Conservation (phyloP, 2,113 vertebrate species). For the Ursus arctos region DNA sequence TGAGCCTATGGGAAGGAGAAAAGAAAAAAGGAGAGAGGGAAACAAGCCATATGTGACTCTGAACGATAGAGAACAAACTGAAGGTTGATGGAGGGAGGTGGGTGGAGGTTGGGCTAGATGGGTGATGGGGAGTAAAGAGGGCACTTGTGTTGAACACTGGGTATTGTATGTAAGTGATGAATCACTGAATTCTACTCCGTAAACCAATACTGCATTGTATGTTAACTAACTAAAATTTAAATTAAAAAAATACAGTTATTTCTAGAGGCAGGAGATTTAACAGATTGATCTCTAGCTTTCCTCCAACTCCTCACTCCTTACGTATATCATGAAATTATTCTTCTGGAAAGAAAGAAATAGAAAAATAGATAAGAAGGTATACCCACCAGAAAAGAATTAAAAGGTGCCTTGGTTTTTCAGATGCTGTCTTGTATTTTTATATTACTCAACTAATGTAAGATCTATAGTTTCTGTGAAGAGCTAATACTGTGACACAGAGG, state of each 20-base stretch:
- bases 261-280: background rate
- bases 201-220: background rate
- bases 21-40: background rate
- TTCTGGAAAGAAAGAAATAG: conserved; percentile 55
- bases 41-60: background rate
- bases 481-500: background rate
- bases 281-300: background rate
- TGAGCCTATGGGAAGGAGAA: background rate
- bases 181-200: background rate
- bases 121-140: background rate
- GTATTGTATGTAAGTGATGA: background rate
- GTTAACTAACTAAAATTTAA: background rate
- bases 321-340: background rate
- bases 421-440: conserved; percentile 21
- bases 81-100: background rate
- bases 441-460: background rate
- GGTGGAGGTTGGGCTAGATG: background rate
- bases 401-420: background rate
- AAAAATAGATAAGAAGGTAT: conserved; percentile 44
- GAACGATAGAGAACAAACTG: background rate
- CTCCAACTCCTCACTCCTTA: background rate
- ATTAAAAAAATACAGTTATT: background rate
- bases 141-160: background rate
- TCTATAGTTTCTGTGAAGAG: background rate
- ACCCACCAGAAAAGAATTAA: conserved; percentile 1